These are phyloP conservation scores for Cygnus atratus DNA, from an alignment of 2,113 vertebrate genomes.

Conservation along the genomic window DNA sequence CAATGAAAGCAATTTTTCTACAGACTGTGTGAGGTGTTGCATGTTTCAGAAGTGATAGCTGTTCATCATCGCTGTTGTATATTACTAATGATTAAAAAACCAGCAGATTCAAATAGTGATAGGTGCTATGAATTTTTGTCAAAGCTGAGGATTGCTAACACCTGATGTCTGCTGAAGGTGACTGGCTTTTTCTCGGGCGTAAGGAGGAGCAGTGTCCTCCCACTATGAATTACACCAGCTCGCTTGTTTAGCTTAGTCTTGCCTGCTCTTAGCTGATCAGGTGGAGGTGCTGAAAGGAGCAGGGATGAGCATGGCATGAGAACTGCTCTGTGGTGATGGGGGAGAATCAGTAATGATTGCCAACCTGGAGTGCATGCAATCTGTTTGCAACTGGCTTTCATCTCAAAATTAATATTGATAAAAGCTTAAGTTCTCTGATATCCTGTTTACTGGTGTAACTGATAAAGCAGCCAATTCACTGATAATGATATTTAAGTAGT, in stretches of 20 bases:
- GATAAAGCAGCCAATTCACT: slow-evolving; percentile 60
- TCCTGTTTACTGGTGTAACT: slow-evolving; percentile 35
- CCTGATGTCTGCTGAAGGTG: not conserved
- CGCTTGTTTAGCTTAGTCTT: not conserved
- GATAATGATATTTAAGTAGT: slow-evolving; percentile 68
- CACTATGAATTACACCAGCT: not conserved
- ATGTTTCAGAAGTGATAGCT: not conserved
- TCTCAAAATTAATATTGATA: slow-evolving; percentile 34
- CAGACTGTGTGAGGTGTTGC: not conserved
- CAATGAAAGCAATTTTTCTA: not conserved
- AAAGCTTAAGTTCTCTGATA: slow-evolving; percentile 15
- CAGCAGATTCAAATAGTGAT: not conserved
- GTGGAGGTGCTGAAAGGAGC: not conserved
- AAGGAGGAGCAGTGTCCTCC: not conserved
- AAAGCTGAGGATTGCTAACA: not conserved
- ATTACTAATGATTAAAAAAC: not conserved
- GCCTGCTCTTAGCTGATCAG: not conserved
- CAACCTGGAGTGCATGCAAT: not conserved
- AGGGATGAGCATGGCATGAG: not conserved
- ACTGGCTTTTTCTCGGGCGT: not conserved
- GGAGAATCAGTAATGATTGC: not conserved
- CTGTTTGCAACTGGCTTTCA: slow-evolving; percentile 21
- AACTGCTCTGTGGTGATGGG: rapidly evolving
- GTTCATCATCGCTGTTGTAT: not conserved
- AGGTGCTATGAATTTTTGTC: not conserved